Base-by-base conservation (phyloP, 2,113 vertebrate species). In the Campylomormyrus tamandua region DNA sequence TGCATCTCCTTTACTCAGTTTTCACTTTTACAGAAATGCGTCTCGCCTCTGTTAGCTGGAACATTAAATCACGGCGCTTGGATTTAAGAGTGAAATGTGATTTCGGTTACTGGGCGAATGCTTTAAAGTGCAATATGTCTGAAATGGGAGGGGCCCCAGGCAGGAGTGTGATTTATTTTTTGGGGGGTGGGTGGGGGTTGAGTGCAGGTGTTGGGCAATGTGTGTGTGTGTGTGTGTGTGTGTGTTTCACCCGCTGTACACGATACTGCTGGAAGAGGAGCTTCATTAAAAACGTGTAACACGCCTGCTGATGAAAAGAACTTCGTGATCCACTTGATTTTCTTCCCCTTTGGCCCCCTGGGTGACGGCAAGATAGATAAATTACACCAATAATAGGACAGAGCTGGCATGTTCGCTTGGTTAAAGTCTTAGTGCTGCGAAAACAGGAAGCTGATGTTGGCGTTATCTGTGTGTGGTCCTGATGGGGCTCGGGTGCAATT, bases 1-100 rank as follows among this genome's bases (percentile, higher is more conserved):
- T 10, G 19, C 24, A 48, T 48, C 83, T 10, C 42, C 45, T 84
- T 46, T 84, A 21, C 83, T 48, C 45, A n/a, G 45, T 48, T 84
- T 84, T 11, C 21, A 48, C 83, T 84, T 52, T 90, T 80, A 56
- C 87, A 8, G 11, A 10, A 56, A 50, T 84, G 45, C 27, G 27
- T 91, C 91, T 93, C 35, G 89, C 90, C 91, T 90, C 91, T 93
- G 93, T 93, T 94, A 93, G 93, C 92, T 91, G 91, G 92, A 93
- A 90, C 93, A 89, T 93, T 95, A 94, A 93, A 93, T 94, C 93
- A 93, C 80, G 92, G 94, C 91, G 84, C 90, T 91, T 58, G 58
- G 90, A 93, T 93, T 94, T 92, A 95, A 90, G 93, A 93, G 90
- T 6, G 88, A 91, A 94, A 90, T 94, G 92, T 93, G 94, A 95